phyloP scores from a whole-genome alignment of 2,888 invertebrate species.

The Diloba caeruleocephala region DNA sequence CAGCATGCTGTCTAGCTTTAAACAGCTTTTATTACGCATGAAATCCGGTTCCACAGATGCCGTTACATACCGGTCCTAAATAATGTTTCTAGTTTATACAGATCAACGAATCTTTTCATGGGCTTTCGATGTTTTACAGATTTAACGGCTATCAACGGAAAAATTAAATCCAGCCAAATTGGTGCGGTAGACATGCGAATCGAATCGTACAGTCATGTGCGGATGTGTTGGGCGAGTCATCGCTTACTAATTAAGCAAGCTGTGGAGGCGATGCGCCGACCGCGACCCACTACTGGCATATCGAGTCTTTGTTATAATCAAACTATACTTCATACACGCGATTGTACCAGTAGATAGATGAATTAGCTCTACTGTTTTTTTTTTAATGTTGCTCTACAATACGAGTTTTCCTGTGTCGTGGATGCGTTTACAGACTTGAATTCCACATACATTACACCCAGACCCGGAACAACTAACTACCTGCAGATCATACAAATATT shows the following conservation, averaged over 20 bases:
- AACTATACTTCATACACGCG: slow-evolving; percentile 3
- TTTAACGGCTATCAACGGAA: background rate
- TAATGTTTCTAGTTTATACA: background rate
- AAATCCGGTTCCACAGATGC: background rate
- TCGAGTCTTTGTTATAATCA: background rate
- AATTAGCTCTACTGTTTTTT: too few species aligned
- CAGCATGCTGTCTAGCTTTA: background rate
- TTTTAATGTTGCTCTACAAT: background rate
- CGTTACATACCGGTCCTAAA: too few species aligned
- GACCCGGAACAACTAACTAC: too few species aligned
- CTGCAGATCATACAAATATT: too few species aligned
- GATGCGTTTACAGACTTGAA: too few species aligned
- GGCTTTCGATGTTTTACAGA: background rate
- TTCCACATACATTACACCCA: too few species aligned
- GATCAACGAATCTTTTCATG: too few species aligned
- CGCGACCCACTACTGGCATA: slow-evolving; percentile 12
- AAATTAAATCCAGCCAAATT: slow-evolving; percentile 1
- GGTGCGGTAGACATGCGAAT: slow-evolving; percentile 7
- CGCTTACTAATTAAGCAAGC: slow-evolving; percentile 4
- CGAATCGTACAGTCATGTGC: slow-evolving; percentile 3
- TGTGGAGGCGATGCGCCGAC: slow-evolving; percentile 8
- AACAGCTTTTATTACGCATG: background rate
- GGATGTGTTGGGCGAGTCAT: background rate
- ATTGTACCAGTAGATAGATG: background rate
- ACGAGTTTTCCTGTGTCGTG: too few species aligned